Base-by-base conservation (phyloP, 2,797 vertebrate species). In the Gambusia yucatana region DNA sequence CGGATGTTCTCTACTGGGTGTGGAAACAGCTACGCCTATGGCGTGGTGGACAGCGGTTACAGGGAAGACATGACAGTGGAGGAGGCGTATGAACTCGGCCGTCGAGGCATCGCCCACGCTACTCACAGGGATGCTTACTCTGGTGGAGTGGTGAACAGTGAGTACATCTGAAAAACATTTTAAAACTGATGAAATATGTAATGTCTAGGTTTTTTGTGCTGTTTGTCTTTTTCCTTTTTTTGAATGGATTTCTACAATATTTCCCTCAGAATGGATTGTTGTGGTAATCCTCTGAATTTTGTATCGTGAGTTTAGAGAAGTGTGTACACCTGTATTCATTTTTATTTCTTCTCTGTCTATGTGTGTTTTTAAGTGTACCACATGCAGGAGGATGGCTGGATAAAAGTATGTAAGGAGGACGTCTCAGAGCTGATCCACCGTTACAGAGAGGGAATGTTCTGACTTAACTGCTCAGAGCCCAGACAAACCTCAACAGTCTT, bases 101-200 rank as follows among this genome's bases (percentile, higher is more conserved):
- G 94, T 0, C 92, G 95, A 0, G 97, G 96, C 44, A 97, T 97
- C 5, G 72, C 82, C 30, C 94, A 97, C 0, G 97, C 97, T 3
- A 97, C 97, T 0, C 96, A 97, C 91, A 92, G 97, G 1, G 97
- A 97, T 2, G 90, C 89, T 65, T 97, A 97, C 79, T 97, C 97
- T 3, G 97, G 97, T n/a, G 97, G 97, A 1, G 82, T 94, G 0
- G 96, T 97, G 39, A 98, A 97, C 82, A 92, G 97, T 97, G 84
- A 95, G 95, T 92, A n/a, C 0, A 13, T 36, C 4, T n/a, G 39
- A 3, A 39, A 30, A 72, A 8, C 0, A 7, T 70, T 44, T 70
- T 0, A 13, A 7, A 28, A 10, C 20, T 50, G 28, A 9, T 59
- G 4, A 59, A 65, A 22, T 46, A 14, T 46, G 46, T 5, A 7